Evolutionary conservation across 2,888 invertebrate genomes (phyloP), one percentile per base, ranked within the genome.

Genomic region (Sialis lutaria): DNA sequence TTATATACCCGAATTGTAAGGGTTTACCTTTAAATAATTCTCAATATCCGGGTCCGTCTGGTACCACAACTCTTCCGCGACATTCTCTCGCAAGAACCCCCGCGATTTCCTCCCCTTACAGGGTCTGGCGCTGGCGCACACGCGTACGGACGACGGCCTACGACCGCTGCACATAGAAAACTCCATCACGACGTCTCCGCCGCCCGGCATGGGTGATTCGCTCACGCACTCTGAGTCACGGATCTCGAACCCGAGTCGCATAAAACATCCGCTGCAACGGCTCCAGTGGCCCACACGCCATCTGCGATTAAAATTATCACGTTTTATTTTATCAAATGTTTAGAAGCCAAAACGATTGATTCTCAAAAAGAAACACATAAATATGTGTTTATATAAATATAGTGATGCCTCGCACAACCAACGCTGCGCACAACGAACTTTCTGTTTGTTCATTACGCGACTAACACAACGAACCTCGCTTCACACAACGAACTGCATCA

Each of bases 251-350:
- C 72, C 73, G 6, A 66, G 61, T 50, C 64, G 64, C 46, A 63
- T 64, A 53, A 64, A 65, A 52, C 73, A 73, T 1, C 74, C 73
- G 39, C 69, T 69, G 56, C 79, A 80, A 49, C 68, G 67, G 51
- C 76, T 73, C 79, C 78, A 79, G 45, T 72, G 72, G 6, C 77
- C 77, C 4, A 70, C 64, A 58, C 74, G 70, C 78, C 79, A 79
- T 58, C 77, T 77, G 50, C 6, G 51, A 40, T 42, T 33, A 35
- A 39, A 46, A 45, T 12, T 31, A 41, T 22, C 22, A 22, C 22
- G 22, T 22, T 22, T 22, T 22, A 22, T 22, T 12, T 8, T 34
- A 30, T 32, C n/a, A 37, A 12, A 47, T 33, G 40, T n/a, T 45
- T 40, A 37, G 33, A 33, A 32, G 8, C 8, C 30, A 13, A 12